Base-by-base conservation (phyloP, 2,888 invertebrate genomes). In the Ophioninae sp. region DNA sequence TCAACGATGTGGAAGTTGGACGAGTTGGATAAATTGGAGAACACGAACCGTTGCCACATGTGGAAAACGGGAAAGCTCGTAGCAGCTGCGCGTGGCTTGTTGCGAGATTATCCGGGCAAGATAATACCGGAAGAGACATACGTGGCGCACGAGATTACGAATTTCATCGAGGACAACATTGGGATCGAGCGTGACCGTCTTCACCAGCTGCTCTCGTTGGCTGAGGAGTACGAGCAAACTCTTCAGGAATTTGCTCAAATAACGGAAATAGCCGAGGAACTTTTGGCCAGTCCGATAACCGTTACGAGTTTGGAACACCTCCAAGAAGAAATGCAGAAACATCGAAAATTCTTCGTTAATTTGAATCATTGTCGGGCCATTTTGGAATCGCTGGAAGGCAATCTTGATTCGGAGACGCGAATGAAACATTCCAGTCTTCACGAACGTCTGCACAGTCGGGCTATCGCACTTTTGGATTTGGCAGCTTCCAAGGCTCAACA, bases 291-390 rank as follows among this genome's bases (percentile, higher is more conserved):
- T 86, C 96, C 96, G 64, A 95, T 97, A 51, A 95, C 95, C 8
- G 96, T 97, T 0, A 95, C 94, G 58, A 95, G 96, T 87, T 93
- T 97, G 83, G 96, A 96, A 88, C 96, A 97, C 88, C 93, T 98
- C n/a, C 97, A 97, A 89, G 97, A 97, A 89, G 97, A 97, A 93
- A 97, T 98, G 93, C 97, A 97, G 89, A 97, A 97, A 90, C 97
- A 97, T 89, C 94, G 97, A 59, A 97, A 97, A 90, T 97, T 98
- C 94, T 98, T 98, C 90, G 96, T 97, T 0, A 97, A 97, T 88
- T 93, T 98, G 9, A 97, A 97, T 89, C 97, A 97, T 87, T 98
- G 98, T 89, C 95, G 97, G 87, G 97, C 96, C 13, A 97, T 98
- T 88, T 93, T 98, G 59, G 97, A 98, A 92, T 97, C 97, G 0